Evolutionary conservation across 1,140 invertebrate species (phyloP).

Genomic region (Meloidogyne exigua): DNA sequence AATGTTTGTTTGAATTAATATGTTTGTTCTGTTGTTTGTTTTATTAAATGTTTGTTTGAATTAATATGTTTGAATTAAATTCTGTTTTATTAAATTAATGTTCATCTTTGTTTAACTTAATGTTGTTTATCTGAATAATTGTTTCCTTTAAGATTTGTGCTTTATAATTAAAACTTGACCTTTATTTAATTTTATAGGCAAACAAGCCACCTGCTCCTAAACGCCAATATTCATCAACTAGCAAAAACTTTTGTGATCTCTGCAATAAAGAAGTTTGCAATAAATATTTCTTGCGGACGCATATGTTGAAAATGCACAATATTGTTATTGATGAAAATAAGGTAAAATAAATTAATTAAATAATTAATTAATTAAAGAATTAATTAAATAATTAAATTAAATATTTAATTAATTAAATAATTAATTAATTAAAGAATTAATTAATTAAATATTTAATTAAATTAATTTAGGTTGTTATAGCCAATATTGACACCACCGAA

Average conservation of each 20-base stretch:
- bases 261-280: constrained; percentile 99
- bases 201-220: constrained; percentile 38
- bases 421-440: no score
- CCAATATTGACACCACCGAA: constrained; percentile 60
- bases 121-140: no score
- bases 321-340: constrained; percentile 76
- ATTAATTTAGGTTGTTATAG: constrained; percentile 47
- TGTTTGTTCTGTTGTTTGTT: no score
- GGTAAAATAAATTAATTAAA: no score
- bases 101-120: background rate
- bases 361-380: no score
- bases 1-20: no score
- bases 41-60: no score
- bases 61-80: no score
- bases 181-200: constrained; percentile 1
- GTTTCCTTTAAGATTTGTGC: no score
- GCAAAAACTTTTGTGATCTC: constrained; percentile 88
- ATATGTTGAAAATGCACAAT: constrained; percentile 98
- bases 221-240: constrained; percentile 67
- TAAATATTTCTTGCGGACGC: constrained; percentile 99
- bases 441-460: background rate
- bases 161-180: no score
- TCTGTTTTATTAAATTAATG: background rate
- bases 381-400: no score
- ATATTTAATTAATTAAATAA: background rate